phyloP scores from a whole-genome alignment of 2,113 vertebrate genomes.

The Aphyosemion australe region DNA sequence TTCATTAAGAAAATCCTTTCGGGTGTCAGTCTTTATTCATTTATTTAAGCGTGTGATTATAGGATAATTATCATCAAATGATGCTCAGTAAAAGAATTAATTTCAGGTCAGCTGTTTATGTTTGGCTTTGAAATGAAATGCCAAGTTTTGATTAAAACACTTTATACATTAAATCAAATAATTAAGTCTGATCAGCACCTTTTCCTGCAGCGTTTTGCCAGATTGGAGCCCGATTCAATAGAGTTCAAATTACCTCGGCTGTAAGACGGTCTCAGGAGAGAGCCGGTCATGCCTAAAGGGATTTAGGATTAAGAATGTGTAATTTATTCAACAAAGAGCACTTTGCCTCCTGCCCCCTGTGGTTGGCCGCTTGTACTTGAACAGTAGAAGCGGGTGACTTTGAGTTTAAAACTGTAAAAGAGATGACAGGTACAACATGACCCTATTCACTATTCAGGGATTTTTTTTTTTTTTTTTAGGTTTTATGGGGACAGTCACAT shows the following conservation, averaged over 20 bases:
- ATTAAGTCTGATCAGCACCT: conserved; percentile 53
- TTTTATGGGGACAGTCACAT: conserved; percentile 12
- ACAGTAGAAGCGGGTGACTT: conserved; percentile 43
- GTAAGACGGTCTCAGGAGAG: conserved; percentile 50
- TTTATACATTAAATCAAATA: conserved; percentile 29
- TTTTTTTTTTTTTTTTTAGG: conserved; percentile 9
- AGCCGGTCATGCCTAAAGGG: conserved; percentile 47
- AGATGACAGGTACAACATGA: conserved; percentile 50
- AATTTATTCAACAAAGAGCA: conserved; percentile 69
- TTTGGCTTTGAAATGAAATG: conserved; percentile 52
- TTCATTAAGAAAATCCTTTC: conserved; percentile 35
- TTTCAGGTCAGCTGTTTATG: conserved; percentile 40
- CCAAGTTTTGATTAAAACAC: conserved; percentile 39
- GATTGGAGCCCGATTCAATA: conserved; percentile 48
- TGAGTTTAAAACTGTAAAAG: conserved; percentile 53
- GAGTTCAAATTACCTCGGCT: conserved; percentile 54
- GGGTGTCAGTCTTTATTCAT: conserved; percentile 9
- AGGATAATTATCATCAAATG: conserved; percentile 52
- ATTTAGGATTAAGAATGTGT: conserved; percentile 62
- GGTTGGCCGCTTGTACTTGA: conserved; percentile 31
- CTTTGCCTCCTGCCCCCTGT: conserved; percentile 45
- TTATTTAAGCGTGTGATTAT: conserved; percentile 32
- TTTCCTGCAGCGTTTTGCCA: conserved; percentile 40
- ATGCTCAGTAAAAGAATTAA: conserved; percentile 42
- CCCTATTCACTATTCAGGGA: conserved; percentile 37